Evolutionary conservation across 2,113 vertebrate species (phyloP).

Genomic region (Donacobius atricapilla): DNA sequence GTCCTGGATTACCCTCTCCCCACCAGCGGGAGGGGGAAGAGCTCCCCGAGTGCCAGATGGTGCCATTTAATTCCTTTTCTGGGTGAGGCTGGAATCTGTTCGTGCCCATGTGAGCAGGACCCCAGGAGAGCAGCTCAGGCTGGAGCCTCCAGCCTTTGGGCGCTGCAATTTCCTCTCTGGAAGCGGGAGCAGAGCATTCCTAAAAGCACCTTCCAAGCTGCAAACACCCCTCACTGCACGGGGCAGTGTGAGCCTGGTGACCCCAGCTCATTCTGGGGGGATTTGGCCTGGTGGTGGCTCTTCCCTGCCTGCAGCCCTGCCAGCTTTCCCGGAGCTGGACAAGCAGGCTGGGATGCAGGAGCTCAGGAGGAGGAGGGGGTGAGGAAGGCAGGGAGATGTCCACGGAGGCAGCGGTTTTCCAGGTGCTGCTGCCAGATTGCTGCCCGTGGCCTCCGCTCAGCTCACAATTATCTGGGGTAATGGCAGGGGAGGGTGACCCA

Average conservation of each 20-base stretch:
- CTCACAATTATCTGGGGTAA: slow-evolving; percentile 36
- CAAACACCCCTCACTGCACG: fast-evolving
- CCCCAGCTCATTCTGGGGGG: not conserved
- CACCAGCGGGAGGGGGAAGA: not conserved
- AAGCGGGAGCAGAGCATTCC: not conserved
- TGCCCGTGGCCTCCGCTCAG: not conserved
- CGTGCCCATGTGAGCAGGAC: not conserved
- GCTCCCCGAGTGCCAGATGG: not conserved
- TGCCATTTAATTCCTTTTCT: not conserved
- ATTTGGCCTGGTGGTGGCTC: fast-evolving
- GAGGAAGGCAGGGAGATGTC: not conserved
- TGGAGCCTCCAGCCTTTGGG: not conserved
- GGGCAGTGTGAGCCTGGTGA: fast-evolving
- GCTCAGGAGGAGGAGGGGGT: not conserved
- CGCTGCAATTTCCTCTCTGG: not conserved
- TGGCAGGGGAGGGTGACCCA: slow-evolving; percentile 55
- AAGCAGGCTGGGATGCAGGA: fast-evolving
- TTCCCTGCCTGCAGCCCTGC: not conserved
- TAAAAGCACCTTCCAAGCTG: not conserved
- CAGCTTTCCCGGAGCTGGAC: not conserved
- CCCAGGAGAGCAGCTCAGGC: fast-evolving
- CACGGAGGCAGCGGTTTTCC: not conserved
- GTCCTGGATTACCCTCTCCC: not conserved
- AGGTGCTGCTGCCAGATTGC: slow-evolving; percentile 44
- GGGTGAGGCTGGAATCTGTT: not conserved